phyloP scores from a whole-genome alignment of 2,113 vertebrate genomes.

The Tamias sibiricus region DNA sequence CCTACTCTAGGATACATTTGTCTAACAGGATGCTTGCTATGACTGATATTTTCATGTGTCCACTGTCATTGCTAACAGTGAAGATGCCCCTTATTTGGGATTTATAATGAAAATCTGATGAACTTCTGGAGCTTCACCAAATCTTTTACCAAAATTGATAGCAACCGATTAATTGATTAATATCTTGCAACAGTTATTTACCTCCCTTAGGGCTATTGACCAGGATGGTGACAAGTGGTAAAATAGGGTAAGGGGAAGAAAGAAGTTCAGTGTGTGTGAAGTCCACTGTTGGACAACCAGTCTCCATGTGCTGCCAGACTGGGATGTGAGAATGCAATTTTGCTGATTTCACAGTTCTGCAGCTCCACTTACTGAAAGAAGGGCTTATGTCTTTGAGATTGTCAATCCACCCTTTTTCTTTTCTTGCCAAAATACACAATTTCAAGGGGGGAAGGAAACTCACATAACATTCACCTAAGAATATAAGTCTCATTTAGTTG shows the following conservation, averaged over 20 bases:
- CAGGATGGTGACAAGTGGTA: neutral
- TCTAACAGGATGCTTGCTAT: neutral
- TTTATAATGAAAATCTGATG: neutral
- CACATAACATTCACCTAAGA: neutral
- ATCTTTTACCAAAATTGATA: neutral
- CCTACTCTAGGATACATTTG: accelerated
- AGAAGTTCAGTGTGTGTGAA: neutral
- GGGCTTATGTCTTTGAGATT: neutral
- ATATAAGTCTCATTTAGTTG: neutral
- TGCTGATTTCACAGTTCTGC: neutral
- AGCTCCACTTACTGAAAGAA: neutral
- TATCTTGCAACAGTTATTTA: neutral
- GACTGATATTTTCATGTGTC: neutral
- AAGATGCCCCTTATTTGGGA: neutral
- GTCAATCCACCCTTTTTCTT: neutral
- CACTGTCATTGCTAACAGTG: neutral
- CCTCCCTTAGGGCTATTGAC: neutral
- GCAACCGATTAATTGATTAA: neutral
- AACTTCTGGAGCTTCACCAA: slow-evolving; percentile 15
- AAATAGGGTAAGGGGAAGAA: neutral
- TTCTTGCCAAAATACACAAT: neutral
- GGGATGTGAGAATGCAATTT: neutral
- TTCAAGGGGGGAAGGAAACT: neutral
- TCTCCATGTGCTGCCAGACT: neutral
- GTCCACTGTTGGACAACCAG: neutral